Base-by-base conservation (phyloP, 2,113 vertebrate species). In the Erythrocercus mccallii region DNA sequence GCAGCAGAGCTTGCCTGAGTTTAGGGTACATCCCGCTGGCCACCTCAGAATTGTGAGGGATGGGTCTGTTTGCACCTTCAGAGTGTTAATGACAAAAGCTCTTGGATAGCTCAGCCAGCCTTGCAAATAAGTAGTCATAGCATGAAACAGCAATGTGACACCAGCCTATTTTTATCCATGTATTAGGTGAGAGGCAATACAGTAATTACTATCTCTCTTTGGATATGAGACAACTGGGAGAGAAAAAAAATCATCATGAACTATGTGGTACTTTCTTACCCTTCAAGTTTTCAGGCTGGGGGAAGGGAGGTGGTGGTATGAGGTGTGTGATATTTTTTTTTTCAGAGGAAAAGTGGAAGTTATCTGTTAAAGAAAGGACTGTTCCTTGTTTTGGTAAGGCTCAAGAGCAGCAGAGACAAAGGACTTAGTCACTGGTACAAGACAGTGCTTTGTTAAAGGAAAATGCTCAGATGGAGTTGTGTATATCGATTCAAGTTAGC, bases 171-270 rank as follows among this genome's bases (percentile, higher is more conserved):
- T 96, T 85, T 96, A 81, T 76, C 51, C 62, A 7, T 62, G 27
- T 92, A 72, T 94, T 93, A 89, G 51, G 44, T 93, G 87, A 92
- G 85, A 96, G 40, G 19, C 54, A 68, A 40, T 73, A 70, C 38
- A 53, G 51, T 71, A 87, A 87, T 50, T 86, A 76, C 84, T 71
- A 47, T 95, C 40, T 94, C 44, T 95, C 70, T 61, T 78, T 50
- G 21, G 33, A 37, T 95, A 57, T 27, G 19, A 94, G 65, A 82
- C 54, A 92, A 84, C 15, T 44, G 57, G 24, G 48, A 90, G 58
- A 84, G 66, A 62, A 58, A 82, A 82, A 64, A 94, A 81, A 38
- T 27, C 23, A 22, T 58, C 64, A 38, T 78, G 50, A 95, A 54
- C 91, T 66, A 19, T 70, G n/a, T 20, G 11, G 37, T 76, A 44